Base-by-base conservation (phyloP, 2,888 invertebrate species). In the Rhagonycha lutea region DNA sequence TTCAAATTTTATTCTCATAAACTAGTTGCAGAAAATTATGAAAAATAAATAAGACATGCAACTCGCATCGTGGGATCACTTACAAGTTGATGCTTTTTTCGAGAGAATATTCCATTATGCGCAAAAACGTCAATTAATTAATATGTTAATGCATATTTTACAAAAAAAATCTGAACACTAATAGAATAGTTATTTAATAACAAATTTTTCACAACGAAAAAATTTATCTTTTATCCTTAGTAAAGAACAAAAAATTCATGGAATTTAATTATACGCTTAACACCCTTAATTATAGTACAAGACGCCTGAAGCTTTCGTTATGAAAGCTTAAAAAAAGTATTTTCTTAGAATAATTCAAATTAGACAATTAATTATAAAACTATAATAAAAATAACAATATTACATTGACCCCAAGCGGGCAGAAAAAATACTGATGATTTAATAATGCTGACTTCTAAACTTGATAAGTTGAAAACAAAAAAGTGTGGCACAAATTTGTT, bases 31-130 rank as follows among this genome's bases (percentile, higher is more conserved):
- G 78, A 78, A 79, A 80, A 82, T 80, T 80, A 83, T 81, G 82
- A 81, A 83, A 82, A 82, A 82, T 81, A 82, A 81, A 83, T 81
- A 81, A 81, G 82, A 81, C 80, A 80, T 80, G 71, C 61, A 79
- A 81, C 79, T 80, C 75, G 82, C 81, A 82, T 78, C 83, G 82
- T 82, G 81, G 82, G 82, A 83, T 82, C 77, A 67, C 72, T 80
- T 78, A 67, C 61, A 29, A 47, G 18, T 24, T 68, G 73, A 79
- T 79, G 75, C 76, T 78, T 80, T 77, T 80, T 78, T 79, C 61
- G 72, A 73, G 79, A 76, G 78, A 78, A 79, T 79, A 76, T 80
- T 79, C 79, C 73, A 73, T 76, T 70, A 76, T 67, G 14, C 24
- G 47, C 76, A 68, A 72, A 73, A 73, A 70, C 73, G 73, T 61